These are phyloP conservation scores for Hydrophis major DNA, from an alignment of 2,797 vertebrate genomes.

Conservation along the genomic window DNA sequence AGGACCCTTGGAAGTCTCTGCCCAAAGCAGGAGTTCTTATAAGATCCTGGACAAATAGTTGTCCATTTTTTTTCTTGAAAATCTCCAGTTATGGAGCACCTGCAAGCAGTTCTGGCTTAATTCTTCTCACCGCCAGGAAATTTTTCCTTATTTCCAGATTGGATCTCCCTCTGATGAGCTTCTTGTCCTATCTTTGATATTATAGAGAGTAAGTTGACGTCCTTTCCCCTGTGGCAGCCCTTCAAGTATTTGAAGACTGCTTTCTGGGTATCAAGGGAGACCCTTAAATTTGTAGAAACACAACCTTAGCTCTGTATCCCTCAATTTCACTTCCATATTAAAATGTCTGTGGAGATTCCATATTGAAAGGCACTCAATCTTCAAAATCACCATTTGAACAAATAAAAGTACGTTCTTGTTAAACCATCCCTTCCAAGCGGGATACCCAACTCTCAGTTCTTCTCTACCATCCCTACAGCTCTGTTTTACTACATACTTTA, in stretches of 20 bases:
- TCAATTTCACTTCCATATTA: background rate
- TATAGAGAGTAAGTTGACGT: background rate
- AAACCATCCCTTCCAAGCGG: background rate
- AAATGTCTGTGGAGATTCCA: background rate
- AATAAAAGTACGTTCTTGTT: background rate
- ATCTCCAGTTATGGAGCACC: background rate
- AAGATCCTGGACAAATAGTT: background rate
- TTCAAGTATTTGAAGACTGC: background rate
- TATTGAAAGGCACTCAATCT: background rate
- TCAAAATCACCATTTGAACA: background rate
- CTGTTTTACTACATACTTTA: background rate
- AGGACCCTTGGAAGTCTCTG: no score
- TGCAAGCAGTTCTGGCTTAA: background rate
- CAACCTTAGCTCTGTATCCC: background rate
- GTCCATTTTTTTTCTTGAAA: background rate
- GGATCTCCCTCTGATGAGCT: background rate
- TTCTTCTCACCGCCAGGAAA: background rate
- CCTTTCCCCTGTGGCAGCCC: background rate
- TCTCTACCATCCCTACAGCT: background rate
- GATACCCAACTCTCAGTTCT: background rate
- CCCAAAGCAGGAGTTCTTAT: no score
- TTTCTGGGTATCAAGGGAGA: background rate
- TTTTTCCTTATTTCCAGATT: no score
- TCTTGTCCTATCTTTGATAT: background rate
- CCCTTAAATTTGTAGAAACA: background rate